Percentiles rank a stretch among this genome's conserved stretches.
phyloP scores from a whole-genome alignment of 2,888 invertebrate genomes.

The Andrena bucephala region DNA sequence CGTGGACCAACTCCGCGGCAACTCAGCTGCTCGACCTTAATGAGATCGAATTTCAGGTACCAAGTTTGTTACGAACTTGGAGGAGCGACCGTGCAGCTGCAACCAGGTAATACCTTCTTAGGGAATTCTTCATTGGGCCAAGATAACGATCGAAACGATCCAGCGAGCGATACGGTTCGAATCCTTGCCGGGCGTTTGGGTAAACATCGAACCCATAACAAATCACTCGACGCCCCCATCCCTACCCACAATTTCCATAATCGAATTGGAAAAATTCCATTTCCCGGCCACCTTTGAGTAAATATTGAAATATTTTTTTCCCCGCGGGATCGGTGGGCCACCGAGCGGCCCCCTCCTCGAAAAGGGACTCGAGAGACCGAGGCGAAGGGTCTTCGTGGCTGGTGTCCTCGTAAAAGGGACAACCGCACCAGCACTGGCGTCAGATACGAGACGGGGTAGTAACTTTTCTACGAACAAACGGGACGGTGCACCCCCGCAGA shows the following conservation, averaged over 20 bases:
- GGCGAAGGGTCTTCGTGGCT: conserved; percentile 57
- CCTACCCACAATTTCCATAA: conserved; percentile 21
- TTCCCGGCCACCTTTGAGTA: conserved; percentile 75
- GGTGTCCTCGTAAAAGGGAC: conserved; percentile 59
- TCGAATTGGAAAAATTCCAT: conserved; percentile 52
- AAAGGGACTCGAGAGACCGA: conserved; percentile 38
- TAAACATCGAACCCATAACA: conserved; percentile 15
- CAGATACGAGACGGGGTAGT: conserved; percentile 70
- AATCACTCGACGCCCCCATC: conserved; percentile 15
- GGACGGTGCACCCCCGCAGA: conserved; percentile 78
- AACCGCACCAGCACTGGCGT: conserved; percentile 57
- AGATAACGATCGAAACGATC: conserved; percentile 2
- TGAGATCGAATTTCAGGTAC: conserved; percentile 64
- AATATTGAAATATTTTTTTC: conserved; percentile 81
- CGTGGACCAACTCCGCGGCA: conserved; percentile 54
- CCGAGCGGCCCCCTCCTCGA: conserved; percentile 55
- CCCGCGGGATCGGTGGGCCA: conserved; percentile 65
- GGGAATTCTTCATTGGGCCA: not conserved
- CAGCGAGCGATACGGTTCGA: not conserved
- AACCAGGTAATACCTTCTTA: conserved; percentile 11
- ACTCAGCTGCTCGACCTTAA: conserved; percentile 56
- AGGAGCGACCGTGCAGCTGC: not conserved
- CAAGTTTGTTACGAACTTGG: conserved; percentile 60
- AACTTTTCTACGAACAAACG: conserved; percentile 80
- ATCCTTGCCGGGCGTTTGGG: conserved; percentile 6